Conservation (phyloP, 2,113 vertebrate species). For the Aldabrachelys gigantea region DNA sequence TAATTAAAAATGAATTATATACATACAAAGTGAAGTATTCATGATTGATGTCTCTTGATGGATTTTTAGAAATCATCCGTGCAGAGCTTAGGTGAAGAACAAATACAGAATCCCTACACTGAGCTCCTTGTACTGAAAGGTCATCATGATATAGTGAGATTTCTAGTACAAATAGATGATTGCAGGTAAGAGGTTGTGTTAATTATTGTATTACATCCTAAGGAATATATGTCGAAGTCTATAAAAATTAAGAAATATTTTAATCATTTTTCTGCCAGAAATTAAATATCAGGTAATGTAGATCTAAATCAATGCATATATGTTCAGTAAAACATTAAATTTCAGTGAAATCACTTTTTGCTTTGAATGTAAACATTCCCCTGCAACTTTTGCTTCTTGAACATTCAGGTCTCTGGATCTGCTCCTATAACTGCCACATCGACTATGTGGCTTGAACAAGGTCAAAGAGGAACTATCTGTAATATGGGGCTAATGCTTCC, state of each 20-base stretch:
- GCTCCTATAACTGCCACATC: not conserved
- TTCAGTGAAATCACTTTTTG: not conserved
- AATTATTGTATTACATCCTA: not conserved
- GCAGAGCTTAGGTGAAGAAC: conserved; percentile 94
- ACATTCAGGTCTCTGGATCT: not conserved
- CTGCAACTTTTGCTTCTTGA: not conserved
- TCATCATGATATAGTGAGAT: conserved; percentile 96
- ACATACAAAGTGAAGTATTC: not conserved
- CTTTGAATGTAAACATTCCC: not conserved
- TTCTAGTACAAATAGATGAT: conserved; percentile 95
- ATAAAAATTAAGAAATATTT: conserved; percentile 6
- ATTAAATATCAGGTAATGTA: not conserved
- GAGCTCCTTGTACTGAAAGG: conserved; percentile 95
- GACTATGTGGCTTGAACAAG: too few relatives aligned
- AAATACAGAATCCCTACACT: conserved; percentile 94
- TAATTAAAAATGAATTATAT: not conserved
- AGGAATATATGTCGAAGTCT: not conserved
- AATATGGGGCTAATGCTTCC: not conserved
- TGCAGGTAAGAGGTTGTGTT: conserved; percentile 85
- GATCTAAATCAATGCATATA: not conserved
- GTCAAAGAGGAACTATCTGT: not conserved
- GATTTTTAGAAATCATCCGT: conserved; percentile 87
- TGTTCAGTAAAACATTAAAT: not conserved
- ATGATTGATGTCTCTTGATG: not conserved
- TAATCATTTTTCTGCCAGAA: not conserved